Conservation (phyloP, 2,888 invertebrate genomes). For the Geophilus truncorum region DNA sequence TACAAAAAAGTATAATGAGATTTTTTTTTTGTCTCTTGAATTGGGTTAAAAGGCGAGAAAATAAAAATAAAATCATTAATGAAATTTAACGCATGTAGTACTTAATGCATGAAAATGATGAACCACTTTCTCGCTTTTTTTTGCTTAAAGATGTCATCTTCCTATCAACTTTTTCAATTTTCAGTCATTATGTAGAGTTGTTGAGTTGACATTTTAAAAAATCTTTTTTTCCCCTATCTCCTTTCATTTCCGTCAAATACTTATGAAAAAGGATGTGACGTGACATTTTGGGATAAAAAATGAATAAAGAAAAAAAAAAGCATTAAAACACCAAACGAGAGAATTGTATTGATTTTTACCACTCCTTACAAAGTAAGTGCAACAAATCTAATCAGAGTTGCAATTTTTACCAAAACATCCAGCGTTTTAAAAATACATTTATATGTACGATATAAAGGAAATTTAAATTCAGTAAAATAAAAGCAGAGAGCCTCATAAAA, state of each 20-base stretch:
- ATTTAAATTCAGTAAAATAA: too few relatives aligned
- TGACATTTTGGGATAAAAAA: not conserved
- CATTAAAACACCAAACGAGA: too few relatives aligned
- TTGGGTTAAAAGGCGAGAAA: not conserved
- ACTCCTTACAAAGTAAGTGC: too few relatives aligned
- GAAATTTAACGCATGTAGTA: not conserved
- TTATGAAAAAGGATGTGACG: not conserved
- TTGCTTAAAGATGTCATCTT: not conserved
- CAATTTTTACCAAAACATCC: too few relatives aligned
- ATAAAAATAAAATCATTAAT: not conserved
- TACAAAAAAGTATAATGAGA: not conserved
- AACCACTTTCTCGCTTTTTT: too few relatives aligned
- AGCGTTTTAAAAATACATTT: too few relatives aligned
- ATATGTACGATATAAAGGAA: too few relatives aligned
- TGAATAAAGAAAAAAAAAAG: not conserved
- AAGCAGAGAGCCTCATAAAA: too few relatives aligned
- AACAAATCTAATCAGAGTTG: too few relatives aligned
- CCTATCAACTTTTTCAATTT: not conserved
- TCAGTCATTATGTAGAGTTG: not conserved
- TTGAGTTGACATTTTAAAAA: not conserved
- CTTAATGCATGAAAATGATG: not conserved
- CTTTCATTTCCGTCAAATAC: not conserved
- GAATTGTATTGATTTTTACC: not conserved
- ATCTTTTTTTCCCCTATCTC: not conserved
- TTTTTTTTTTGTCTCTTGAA: not conserved